Evolutionary conservation across 2,113 vertebrate genomes (phyloP).

Genomic region (Mesoclemmys tuberculata): DNA sequence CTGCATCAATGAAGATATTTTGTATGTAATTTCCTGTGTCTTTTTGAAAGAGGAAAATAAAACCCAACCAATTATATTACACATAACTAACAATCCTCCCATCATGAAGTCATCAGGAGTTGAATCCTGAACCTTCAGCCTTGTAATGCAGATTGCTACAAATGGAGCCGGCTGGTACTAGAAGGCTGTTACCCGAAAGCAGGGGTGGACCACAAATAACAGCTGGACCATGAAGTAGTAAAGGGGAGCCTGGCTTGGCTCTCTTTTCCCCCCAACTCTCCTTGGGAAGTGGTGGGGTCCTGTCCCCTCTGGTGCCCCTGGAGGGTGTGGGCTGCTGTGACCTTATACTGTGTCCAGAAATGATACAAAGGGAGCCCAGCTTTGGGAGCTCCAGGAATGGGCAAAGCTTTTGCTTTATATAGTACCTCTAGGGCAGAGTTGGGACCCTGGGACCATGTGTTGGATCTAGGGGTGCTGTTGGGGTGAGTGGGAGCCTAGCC

Average conservation of each 20-base stretch:
- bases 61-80: rapidly evolving
- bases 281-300: background rate
- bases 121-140: background rate
- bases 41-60: background rate
- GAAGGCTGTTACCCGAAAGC: background rate
- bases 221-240: background rate
- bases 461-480: background rate
- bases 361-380: background rate
- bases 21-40: background rate
- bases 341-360: background rate
- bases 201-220: background rate
- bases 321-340: background rate
- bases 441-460: background rate
- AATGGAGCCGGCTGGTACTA: background rate
- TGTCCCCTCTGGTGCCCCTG: no score
- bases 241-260: background rate
- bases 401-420: background rate
- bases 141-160: background rate
- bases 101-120: background rate
- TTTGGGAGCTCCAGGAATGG: background rate
- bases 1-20: background rate
- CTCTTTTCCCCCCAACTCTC: background rate
- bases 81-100: background rate
- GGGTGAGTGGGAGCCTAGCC: background rate
- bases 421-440: background rate